Evolutionary conservation across 2,113 vertebrate genomes (phyloP), one percentile per base, ranked within the genome.

Genomic region (Rhinolophus sinicus): DNA sequence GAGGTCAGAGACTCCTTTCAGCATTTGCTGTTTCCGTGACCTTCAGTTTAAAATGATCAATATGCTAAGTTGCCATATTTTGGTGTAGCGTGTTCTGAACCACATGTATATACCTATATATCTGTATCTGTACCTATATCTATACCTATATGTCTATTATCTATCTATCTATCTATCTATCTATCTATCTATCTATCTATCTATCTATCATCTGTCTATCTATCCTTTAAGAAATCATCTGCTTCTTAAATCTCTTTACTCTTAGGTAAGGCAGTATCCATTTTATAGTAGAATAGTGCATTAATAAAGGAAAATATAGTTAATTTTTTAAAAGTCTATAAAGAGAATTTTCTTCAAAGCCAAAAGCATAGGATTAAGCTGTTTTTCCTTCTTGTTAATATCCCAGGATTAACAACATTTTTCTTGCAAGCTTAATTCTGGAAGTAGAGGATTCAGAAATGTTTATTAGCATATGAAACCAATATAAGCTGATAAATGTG

Each of bases 401-500:
- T 8, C 38, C 24, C 10, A 44, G 30, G 30, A 95, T 82, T 90
- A 86, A 62, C 47, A 56, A 21, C 19, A 88, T 54, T 86, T 89
- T 86, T 38, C 54, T 60, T 94, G 38, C 58, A 76, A 90, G 70
- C 1, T 88, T 95, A 95, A 81, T 95, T 96, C 54, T 81, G 86
- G 24, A 81, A 83, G 88, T 56, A 60, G 44, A 94, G 30, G 4
- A 91, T 72, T 91, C 38, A 14, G 44, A 54, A 47, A 14, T 88
- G 21, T n/a, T 94, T 86, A 50, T 72, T 75, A 64, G 56, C 52
- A 83, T 72, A 54, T 80, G 64, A 70, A 69, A 67, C 18, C 30
- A 84, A 78, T 30, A 65, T 85, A 76, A 80, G 82, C 33, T 90
- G 77, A 86, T 94, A 73, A 83, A 72, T 15, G 26, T 10, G 28